Base-by-base conservation (phyloP, 2,888 invertebrate species). In the Auanema freiburgensis region DNA sequence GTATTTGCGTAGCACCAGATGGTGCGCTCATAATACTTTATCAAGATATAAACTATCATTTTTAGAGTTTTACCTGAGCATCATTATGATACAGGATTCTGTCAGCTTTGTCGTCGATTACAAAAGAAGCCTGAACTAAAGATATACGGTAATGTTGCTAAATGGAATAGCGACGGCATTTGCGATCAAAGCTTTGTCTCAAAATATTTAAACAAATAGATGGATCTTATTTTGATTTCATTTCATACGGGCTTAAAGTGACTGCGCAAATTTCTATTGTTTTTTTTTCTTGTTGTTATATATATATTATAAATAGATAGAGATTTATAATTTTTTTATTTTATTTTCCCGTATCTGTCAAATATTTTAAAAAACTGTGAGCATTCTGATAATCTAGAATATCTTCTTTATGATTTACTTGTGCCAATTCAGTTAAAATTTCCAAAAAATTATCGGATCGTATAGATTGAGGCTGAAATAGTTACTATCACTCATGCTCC, bases 341-440 rank as follows among this genome's bases (percentile, higher is more conserved):
- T 59, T 52, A 59, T 59, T 59, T 59, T 23, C 59, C 52, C 59
- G 59, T 59, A 16, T 59, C 59, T 41, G 59, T 59, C 10, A 59
- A 51, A 18, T 59, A 59, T 21, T 52, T 52, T 24, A 59, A 51
- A 23, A 59, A 59, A 25, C 53, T 53, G n/a, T 42, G 52, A 1
- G 59, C 51, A 12, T 51, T 59, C 8, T 33, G 33, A 33, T 33
- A 33, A 33, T 68, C 59, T 6, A 57, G 52, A 18, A 67, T 66
- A 25, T 72, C 69, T 49, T 63, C 65, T 59, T 72, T 72, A 18
- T 65, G 33, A 44, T 71, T 71, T 21, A 71, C 71, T 50, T 67
- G 67, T 10, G 71, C 69, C 50, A 72, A 58, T 46, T 72, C 69
- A 12, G 61, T 65, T n/a, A 72, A 55, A 46, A 72, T 65, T 40